These are phyloP conservation scores for Chrysotoxum bicinctum DNA, from an alignment of 2,888 invertebrate species.

Conservation along the genomic window DNA sequence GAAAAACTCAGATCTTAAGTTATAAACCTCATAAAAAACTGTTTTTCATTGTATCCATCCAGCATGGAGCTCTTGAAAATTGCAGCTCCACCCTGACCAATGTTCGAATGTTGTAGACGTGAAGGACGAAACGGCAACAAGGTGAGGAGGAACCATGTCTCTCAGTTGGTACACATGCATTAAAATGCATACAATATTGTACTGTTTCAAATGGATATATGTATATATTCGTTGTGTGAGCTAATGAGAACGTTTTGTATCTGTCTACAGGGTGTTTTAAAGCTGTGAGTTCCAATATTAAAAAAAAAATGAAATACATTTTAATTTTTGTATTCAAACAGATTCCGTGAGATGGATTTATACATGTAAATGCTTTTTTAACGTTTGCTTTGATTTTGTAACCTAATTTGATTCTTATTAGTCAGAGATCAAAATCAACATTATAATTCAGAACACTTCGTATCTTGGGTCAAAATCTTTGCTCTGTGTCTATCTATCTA, in stretches of 20 bases:
- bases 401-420: too few species aligned
- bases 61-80: background rate
- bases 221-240: background rate
- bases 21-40: conserved; percentile 45
- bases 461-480: too few species aligned
- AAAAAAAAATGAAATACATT: too few species aligned
- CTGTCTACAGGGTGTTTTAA: background rate
- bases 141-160: conserved; percentile 15
- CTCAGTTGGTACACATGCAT: conserved; percentile 23
- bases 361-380: too few species aligned
- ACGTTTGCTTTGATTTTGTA: too few species aligned
- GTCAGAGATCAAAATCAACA: too few species aligned
- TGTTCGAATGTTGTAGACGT: conserved; percentile 17
- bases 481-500: too few species aligned
- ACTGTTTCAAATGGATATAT: background rate
- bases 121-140: conserved; percentile 4
- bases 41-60: background rate
- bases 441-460: too few species aligned
- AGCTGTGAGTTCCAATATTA: too few species aligned
- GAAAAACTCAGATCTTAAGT: conserved; percentile 1
- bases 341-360: too few species aligned
- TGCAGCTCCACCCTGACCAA: background rate
- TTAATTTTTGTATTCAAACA: too few species aligned
- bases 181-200: background rate
- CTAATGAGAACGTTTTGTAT: background rate